phyloP scores from a whole-genome alignment of 2,888 invertebrate species.

The Cyaniris semiargus region DNA sequence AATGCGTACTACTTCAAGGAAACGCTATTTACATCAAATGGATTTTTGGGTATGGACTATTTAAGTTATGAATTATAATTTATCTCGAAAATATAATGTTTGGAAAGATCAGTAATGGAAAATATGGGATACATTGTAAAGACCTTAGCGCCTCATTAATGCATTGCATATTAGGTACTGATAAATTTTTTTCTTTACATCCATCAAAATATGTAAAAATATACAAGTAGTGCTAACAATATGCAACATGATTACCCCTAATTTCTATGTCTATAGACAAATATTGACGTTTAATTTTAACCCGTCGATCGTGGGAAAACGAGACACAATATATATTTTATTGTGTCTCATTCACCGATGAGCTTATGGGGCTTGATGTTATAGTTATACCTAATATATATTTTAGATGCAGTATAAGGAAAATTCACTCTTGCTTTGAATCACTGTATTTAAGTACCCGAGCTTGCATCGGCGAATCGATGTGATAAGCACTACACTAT shows the following conservation, averaged over 20 bases:
- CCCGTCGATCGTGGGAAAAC: too few species aligned
- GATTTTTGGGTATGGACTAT: conserved; percentile 43
- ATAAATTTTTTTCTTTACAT: neutral
- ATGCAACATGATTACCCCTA: neutral
- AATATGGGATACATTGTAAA: neutral
- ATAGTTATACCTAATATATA: neutral
- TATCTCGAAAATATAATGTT: neutral
- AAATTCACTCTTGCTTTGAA: neutral
- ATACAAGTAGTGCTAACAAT: neutral
- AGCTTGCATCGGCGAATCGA: conserved; percentile 42
- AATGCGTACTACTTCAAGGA: conserved; percentile 59
- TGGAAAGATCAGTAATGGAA: neutral
- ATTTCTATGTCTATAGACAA: too few species aligned
- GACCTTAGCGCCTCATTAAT: neutral
- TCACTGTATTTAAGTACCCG: neutral
- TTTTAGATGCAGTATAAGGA: neutral
- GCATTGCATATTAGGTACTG: neutral
- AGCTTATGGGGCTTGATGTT: too few species aligned
- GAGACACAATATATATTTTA: too few species aligned
- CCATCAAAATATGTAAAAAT: neutral
- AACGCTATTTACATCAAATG: conserved; percentile 60
- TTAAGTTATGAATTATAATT: conserved; percentile 3
- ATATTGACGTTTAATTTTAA: too few species aligned
- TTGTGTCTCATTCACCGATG: too few species aligned
- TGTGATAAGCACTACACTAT: conserved; percentile 45